Base-by-base conservation (phyloP, 2,113 vertebrate genomes). In the Ictidomys tridecemlineatus region DNA sequence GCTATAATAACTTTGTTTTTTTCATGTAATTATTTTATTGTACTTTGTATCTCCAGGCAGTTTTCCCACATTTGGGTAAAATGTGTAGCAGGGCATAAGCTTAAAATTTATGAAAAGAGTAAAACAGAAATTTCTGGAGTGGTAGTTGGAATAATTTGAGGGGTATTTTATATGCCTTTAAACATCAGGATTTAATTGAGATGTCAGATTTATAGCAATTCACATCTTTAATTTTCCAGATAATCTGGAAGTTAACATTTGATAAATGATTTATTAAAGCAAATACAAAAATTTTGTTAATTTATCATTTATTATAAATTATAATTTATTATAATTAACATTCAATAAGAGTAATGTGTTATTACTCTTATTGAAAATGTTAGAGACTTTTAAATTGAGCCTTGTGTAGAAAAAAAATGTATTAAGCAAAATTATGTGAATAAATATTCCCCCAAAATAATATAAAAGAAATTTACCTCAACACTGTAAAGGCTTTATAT, bases 1-100 rank as follows among this genome's bases (percentile, higher is more conserved):
- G 97, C 98, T 97, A 97, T 45, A 45, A 94, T 98, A 97, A 99
- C 98, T 98, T 98, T 97, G 91, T 97, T 98, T 98, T 98, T 98
- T 98, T 99, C 97, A 98, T 98, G 97, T 98, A 97, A 98, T 98
- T 98, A 98, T 98, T 98, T 98, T 98, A 78, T 97, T 98, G 89
- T 98, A 98, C 97, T 99, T 98, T 94, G 98, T 98, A 98, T 98
- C 97, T 98, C 97, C 87, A 96, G 96, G 94, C 96, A 98, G 96
- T 97, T 98, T 98, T 97, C 96, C 97, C 97, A 98, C 58, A 91
- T 97, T 95, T 98, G 97, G 97, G 95, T 96, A 91, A 91, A 97
- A 93, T 95, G 67, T 97, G 96, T 86, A 97, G 92, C 65, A 89
- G 83, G 67, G 83, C 94, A 28, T 97, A 94, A 96, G 95, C 70